Evolutionary conservation across 2,888 invertebrate genomes (phyloP).

Genomic region (Bugulina stolonifera): DNA sequence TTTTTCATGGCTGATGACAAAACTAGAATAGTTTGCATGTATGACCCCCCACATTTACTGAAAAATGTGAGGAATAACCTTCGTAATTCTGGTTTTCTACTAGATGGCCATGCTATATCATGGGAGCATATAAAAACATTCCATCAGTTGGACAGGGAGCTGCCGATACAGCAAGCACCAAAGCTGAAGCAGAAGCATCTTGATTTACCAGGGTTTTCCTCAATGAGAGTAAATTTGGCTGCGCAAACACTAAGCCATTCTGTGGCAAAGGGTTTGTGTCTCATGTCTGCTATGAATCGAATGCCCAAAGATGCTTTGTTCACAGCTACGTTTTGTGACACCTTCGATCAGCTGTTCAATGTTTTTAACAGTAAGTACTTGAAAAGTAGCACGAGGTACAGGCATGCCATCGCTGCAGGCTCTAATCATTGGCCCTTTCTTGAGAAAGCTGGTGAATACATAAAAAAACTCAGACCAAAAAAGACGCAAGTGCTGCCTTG

Average conservation of each 20-base stretch:
- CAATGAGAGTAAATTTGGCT: constrained; percentile 24
- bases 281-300: background rate
- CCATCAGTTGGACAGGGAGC: constrained; percentile 4
- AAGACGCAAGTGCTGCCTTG: constrained; percentile 13
- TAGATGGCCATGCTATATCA: constrained; percentile 1
- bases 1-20: constrained; percentile 24
- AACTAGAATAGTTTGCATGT: constrained; percentile 27
- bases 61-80: constrained; percentile 28
- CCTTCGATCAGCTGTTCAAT: constrained; percentile 28
- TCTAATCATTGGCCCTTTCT: constrained; percentile 21
- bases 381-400: background rate
- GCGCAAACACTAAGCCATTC: constrained; percentile 28
- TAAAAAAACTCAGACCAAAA: background rate
- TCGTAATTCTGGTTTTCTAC: constrained; percentile 22
- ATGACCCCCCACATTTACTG: constrained; percentile 29
- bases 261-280: constrained; percentile 26
- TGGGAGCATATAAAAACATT: constrained; percentile 26
- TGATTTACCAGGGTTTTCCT: background rate
- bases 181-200: constrained; percentile 18
- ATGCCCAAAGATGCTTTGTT: constrained; percentile 8
- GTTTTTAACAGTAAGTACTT: constrained; percentile 20
- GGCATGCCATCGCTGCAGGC: background rate
- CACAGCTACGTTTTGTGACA: constrained; percentile 28
- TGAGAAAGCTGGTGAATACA: background rate
- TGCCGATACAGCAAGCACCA: constrained; percentile 26